Conservation (phyloP, 2,797 vertebrate genomes). For the Bradypus variegatus region DNA sequence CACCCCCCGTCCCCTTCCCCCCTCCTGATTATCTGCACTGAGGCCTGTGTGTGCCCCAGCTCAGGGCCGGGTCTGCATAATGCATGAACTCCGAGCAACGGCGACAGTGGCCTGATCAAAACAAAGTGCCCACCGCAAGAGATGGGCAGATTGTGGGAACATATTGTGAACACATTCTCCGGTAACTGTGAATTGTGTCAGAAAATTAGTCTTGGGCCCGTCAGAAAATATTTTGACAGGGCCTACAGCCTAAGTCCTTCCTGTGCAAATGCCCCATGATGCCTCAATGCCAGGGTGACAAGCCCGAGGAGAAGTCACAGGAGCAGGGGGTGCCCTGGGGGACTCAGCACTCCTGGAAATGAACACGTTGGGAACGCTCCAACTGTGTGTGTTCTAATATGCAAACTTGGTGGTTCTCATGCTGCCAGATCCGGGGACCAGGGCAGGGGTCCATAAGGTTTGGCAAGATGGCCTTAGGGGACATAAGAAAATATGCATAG, state of each 20-base stretch:
- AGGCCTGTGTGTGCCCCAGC: constrained; percentile 29
- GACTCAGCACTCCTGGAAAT: neutral
- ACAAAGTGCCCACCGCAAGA: neutral
- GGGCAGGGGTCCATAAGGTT: too few relatives aligned
- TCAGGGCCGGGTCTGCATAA: neutral
- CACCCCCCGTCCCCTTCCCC: neutral
- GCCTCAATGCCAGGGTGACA: neutral
- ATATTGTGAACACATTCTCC: constrained; percentile 33
- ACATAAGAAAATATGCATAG: too few relatives aligned
- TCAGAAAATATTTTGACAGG: constrained; percentile 46
- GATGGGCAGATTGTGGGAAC: neutral
- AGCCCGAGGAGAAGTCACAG: neutral
- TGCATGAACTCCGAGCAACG: constrained; percentile 28
- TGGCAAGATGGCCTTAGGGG: too few relatives aligned
- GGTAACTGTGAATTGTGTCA: neutral
- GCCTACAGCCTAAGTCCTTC: neutral
- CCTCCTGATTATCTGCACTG: constrained; percentile 44
- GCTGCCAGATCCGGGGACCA: neutral
- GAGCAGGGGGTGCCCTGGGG: accelerated
- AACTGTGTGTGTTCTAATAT: neutral
- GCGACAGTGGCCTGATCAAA: neutral
- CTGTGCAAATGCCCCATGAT: neutral
- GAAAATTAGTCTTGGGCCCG: neutral
- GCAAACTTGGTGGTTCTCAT: accelerated
- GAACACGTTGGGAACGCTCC: neutral